A percentile compares a stretch with the other conserved stretches of the same genome.
Conservation (phyloP, 2,888 invertebrate species). For the Melieria picta region DNA sequence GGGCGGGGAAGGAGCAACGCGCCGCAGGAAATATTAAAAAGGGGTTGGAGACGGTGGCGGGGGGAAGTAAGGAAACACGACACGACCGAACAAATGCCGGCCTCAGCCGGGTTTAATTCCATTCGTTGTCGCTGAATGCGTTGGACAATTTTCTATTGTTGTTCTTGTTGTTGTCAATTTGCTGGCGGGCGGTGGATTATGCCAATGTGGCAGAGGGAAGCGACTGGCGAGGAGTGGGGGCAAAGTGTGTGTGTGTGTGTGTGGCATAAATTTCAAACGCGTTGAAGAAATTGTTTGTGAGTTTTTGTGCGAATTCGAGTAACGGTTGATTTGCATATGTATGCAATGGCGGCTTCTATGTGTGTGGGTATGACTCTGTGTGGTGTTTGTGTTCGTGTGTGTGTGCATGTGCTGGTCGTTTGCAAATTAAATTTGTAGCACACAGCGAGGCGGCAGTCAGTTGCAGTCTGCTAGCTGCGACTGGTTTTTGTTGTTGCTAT, state of each 20-base stretch:
- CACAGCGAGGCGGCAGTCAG: neutral
- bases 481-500: neutral
- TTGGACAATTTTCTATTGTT: no score
- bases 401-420: neutral
- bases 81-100: no score
- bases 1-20: neutral
- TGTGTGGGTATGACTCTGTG: neutral
- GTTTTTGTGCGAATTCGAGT: constrained; percentile 25
- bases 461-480: no score
- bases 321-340: constrained; percentile 1
- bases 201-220: no score
- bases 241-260: neutral
- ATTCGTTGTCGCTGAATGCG: no score
- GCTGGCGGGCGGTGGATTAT: no score
- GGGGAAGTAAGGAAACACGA: no score
- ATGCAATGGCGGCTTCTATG: constrained; percentile 7
- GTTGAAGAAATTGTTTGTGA: constrained; percentile 43
- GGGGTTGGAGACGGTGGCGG: no score
- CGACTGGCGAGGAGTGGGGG: no score
- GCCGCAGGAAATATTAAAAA: no score
- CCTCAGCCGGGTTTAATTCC: no score
- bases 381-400: neutral
- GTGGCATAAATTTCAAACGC: constrained; percentile 48
- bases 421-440: constrained; percentile 33
- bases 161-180: no score